phyloP scores from a whole-genome alignment of 2,888 invertebrate species.

The Calephelis perditalis region DNA sequence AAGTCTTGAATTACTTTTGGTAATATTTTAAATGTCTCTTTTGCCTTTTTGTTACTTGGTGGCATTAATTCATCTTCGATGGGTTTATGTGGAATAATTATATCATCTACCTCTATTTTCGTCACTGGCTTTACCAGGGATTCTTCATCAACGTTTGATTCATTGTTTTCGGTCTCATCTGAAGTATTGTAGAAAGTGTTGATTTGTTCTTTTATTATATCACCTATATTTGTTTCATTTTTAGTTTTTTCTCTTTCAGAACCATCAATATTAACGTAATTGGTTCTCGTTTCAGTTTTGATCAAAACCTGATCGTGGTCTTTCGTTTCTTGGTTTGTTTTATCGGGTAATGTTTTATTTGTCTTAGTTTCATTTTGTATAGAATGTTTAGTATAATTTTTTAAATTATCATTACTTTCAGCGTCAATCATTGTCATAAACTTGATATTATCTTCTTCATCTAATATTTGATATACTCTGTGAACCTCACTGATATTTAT shows the following conservation, averaged over 20 bases:
- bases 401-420: slow-evolving; percentile 37
- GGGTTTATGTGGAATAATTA: slow-evolving; percentile 47
- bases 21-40: slow-evolving; percentile 61
- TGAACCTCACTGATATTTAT: slow-evolving; percentile 71
- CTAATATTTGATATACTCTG: slow-evolving; percentile 65
- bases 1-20: slow-evolving; percentile 79
- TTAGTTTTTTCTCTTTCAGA: slow-evolving; percentile 58
- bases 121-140: slow-evolving; percentile 25
- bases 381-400: slow-evolving; percentile 27
- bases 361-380: slow-evolving; percentile 4
- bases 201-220: slow-evolving; percentile 56
- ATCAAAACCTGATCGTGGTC: slow-evolving; percentile 51
- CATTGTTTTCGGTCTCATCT: slow-evolving; percentile 30
- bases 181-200: slow-evolving; percentile 45
- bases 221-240: slow-evolving; percentile 48
- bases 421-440: slow-evolving; percentile 64
- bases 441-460: slow-evolving; percentile 68
- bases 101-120: slow-evolving; percentile 60
- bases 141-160: slow-evolving; percentile 27
- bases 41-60: slow-evolving; percentile 55
- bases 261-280: slow-evolving; percentile 67
- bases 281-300: slow-evolving; percentile 66
- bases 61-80: slow-evolving; percentile 43
- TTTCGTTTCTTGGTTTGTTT: slow-evolving; percentile 31
- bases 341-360: slow-evolving; percentile 26